phyloP scores from a whole-genome alignment of 2,888 invertebrate genomes.

The Heteropelma amictum region DNA sequence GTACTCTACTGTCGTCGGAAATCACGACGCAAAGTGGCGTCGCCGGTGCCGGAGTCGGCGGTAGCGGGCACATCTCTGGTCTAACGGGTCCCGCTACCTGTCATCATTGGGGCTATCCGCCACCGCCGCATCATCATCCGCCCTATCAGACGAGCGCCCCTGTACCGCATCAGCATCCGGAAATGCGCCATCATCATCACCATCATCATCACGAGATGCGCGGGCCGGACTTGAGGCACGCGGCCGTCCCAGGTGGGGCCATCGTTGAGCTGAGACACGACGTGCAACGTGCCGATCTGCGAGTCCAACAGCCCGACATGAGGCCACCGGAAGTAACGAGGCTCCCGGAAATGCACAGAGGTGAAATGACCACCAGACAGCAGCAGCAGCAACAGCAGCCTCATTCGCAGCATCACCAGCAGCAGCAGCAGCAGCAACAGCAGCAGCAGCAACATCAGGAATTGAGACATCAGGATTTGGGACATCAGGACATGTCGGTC shows the following conservation, averaged over 20 bases:
- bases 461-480: conserved; percentile 57
- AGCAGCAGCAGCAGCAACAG: conserved; percentile 37
- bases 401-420: conserved; percentile 55
- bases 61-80: conserved; percentile 63
- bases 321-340: conserved; percentile 62
- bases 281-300: conserved; percentile 65
- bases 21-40: conserved; percentile 67
- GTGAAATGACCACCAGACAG: conserved; percentile 47
- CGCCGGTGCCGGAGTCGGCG: conserved; percentile 60
- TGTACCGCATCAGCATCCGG: conserved; percentile 67
- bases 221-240: conserved; percentile 64
- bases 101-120: conserved; percentile 67
- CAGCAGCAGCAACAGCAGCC: conserved; percentile 53
- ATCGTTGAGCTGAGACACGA: conserved; percentile 58
- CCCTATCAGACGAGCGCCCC: no score
- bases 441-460: conserved; percentile 53
- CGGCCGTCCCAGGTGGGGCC: conserved; percentile 34
- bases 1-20: conserved; percentile 73
- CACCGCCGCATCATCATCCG: conserved; percentile 67
- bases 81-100: conserved; percentile 62
- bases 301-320: conserved; percentile 62
- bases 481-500: conserved; percentile 66
- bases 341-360: conserved; percentile 61
- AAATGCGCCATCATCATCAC: no score
- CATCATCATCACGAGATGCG: conserved; percentile 72